Evolutionary conservation across 2,888 invertebrate species (phyloP), one percentile per base, ranked within the genome.

Genomic region (Agriopis aurantiaria): DNA sequence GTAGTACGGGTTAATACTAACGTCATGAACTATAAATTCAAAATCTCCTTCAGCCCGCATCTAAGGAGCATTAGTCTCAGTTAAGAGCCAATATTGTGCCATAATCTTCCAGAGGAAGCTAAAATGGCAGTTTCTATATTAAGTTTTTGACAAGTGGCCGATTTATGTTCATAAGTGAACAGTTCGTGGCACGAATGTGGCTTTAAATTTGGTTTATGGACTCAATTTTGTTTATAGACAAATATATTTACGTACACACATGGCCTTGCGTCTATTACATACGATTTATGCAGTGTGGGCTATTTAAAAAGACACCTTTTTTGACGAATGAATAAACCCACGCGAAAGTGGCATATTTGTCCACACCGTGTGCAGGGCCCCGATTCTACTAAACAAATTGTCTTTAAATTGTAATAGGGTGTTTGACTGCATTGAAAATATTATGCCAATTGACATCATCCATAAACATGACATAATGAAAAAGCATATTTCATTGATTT

Each of bases 61-160:
- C 77, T 76, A 80, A 85, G 84, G 76, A 76, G 78, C 84, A 84
- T 82, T 83, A 82, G 80, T 81, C 79, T 78, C 80, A 84, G 81
- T 82, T 81, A 81, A 81, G 78, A 79, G 79, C 78, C 84, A 83
- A 85, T 83, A 84, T 81, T 79, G 78, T 74, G 74, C 78, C 76
- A 78, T 85, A 82, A 82, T 81, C 78, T 80, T 73, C 74, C 68
- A 69, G 78, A 78, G 81, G 83, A 78, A 84, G 73, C 82, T 81
- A 75, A 83, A 82, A 82, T 81, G 78, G 81, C 77, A 82, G 81
- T 81, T 84, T 80, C 72, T 73, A 75, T 78, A 78, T 81, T 81
- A 80, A 80, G 77, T 80, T 83, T 79, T 80, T 85, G 84, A 83
- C 79, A 79, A 72, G 77, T 74, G 70, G 82, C 83, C 83, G 80